phyloP scores from a whole-genome alignment of 2,113 vertebrate species.

The Pholis gunnellus region DNA sequence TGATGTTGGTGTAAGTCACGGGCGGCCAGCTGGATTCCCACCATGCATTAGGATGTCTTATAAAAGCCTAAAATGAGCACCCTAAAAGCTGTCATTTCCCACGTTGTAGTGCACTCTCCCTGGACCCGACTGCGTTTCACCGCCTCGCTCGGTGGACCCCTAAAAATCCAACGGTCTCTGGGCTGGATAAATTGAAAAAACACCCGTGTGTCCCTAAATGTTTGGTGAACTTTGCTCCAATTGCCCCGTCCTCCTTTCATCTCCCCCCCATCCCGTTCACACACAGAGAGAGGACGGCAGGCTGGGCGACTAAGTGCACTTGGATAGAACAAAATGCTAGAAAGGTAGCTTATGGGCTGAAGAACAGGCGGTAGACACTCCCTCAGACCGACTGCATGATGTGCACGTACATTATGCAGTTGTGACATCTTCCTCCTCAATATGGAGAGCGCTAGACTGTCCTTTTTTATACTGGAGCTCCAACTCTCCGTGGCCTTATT shows the following conservation, averaged over 20 bases:
- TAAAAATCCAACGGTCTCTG: constrained; percentile 60
- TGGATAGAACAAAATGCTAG: constrained; percentile 64
- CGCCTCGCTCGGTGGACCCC: constrained; percentile 46
- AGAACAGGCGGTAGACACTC: background rate
- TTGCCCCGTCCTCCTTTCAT: constrained; percentile 77
- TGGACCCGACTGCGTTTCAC: constrained; percentile 50
- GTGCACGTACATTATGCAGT: constrained; percentile 8
- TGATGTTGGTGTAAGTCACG: constrained; percentile 28
- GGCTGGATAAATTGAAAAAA: constrained; percentile 58
- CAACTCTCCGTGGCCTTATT: constrained; percentile 67
- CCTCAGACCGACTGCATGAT: background rate
- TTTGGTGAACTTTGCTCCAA: constrained; percentile 74
- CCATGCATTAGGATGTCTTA: constrained; percentile 41
- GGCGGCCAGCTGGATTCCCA: constrained; percentile 31
- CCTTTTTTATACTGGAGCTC: constrained; percentile 37
- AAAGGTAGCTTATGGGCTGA: constrained; percentile 30
- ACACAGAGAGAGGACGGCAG: constrained; percentile 57
- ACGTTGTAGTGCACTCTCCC: constrained; percentile 45
- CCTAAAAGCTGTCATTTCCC: constrained; percentile 78
- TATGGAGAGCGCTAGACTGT: constrained; percentile 26
- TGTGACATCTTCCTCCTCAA: constrained; percentile 1
- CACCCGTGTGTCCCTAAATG: constrained; percentile 70
- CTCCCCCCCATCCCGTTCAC: constrained; percentile 59
- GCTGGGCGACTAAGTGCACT: constrained; percentile 73
- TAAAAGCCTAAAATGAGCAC: constrained; percentile 72